phyloP scores from a whole-genome alignment of 2,797 vertebrate species.

The Ciconia nigra region DNA sequence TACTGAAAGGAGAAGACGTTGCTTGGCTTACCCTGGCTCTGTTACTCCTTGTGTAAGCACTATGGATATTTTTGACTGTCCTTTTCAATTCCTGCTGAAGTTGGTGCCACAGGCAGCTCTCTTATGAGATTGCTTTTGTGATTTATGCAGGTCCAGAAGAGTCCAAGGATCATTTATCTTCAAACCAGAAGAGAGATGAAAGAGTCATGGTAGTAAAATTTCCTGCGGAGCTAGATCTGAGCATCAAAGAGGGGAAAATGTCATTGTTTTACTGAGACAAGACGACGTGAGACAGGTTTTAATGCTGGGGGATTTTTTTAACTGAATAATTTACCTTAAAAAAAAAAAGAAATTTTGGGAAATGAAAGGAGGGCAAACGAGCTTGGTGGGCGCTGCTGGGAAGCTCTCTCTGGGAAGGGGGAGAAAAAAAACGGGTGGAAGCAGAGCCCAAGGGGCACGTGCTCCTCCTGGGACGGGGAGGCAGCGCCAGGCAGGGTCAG shows the following conservation, averaged over 20 bases:
- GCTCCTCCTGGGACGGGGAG: neutral
- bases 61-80: constrained; percentile 69
- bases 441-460: fast-evolving
- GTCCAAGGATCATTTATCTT: constrained; percentile 80
- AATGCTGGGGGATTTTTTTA: constrained; percentile 58
- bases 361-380: neutral
- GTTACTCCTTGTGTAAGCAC: constrained; percentile 56
- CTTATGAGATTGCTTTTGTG: constrained; percentile 78
- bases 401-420: neutral
- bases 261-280: constrained; percentile 74
- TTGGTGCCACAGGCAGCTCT: constrained; percentile 71
- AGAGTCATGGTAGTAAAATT: constrained; percentile 72
- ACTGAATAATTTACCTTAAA: constrained; percentile 35
- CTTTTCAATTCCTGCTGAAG: constrained; percentile 66
- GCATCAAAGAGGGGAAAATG: constrained; percentile 73
- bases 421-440: neutral
- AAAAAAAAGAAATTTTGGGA: neutral
- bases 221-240: constrained; percentile 70
- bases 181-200: constrained; percentile 77
- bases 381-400: neutral
- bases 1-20: neutral
- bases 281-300: constrained; percentile 68
- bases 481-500: neutral
- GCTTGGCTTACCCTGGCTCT: neutral
- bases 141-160: constrained; percentile 78